Evolutionary conservation across 2,113 vertebrate species (phyloP).

Genomic region (Acrocephalus kingi): DNA sequence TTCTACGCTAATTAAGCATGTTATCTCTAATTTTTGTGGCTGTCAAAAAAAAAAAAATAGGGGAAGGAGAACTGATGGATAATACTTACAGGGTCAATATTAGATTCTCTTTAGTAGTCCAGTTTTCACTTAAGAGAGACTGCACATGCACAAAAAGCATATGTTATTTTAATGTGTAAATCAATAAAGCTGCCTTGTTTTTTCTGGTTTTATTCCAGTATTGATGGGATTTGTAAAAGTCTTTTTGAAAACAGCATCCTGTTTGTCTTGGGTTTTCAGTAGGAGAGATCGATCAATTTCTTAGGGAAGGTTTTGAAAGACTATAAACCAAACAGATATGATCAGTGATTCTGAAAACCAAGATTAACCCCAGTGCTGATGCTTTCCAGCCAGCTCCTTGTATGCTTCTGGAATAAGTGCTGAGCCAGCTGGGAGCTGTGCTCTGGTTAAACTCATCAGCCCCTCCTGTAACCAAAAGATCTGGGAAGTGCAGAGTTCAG

Average conservation of each 20-base stretch:
- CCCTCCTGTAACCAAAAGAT: neutral
- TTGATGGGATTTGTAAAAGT: slow-evolving; percentile 70
- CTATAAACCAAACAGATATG: neutral
- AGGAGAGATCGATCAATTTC: slow-evolving; percentile 33
- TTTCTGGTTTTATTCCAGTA: slow-evolving; percentile 51
- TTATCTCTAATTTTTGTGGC: slow-evolving; percentile 69
- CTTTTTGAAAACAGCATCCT: slow-evolving; percentile 42
- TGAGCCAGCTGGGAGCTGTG: neutral
- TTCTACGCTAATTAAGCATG: slow-evolving; percentile 65
- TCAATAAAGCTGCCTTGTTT: slow-evolving; percentile 71
- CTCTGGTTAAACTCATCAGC: neutral
- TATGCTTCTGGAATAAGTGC: neutral
- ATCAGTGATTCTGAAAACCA: neutral
- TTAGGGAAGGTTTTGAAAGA: neutral
- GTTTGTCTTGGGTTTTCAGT: slow-evolving; percentile 7
- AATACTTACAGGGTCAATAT: slow-evolving; percentile 65
- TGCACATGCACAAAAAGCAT: slow-evolving; percentile 57
- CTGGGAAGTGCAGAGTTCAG: neutral
- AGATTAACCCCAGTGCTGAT: neutral
- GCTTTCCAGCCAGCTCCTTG: neutral
- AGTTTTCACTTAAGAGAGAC: slow-evolving; percentile 70
- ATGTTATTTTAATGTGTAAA: slow-evolving; percentile 75
- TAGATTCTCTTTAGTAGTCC: slow-evolving; percentile 66
- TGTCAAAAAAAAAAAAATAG: slow-evolving; percentile 11
- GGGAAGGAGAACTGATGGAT: neutral